Evolutionary conservation across 2,113 vertebrate genomes (phyloP), one percentile per base, ranked within the genome.

Genomic region (Globicephala melas): DNA sequence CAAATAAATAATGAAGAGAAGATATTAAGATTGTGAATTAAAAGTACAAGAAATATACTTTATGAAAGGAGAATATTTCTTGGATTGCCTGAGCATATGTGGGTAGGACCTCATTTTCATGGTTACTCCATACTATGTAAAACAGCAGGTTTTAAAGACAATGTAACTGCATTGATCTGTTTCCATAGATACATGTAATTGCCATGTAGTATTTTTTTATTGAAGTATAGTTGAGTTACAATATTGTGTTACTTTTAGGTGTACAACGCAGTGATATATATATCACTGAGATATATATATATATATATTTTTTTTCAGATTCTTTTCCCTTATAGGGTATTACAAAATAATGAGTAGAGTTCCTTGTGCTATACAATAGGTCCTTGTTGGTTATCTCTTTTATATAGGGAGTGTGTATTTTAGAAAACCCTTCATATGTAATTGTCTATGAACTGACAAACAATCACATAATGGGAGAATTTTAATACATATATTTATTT

Each of bases 21-120:
- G 33, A 65, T 33, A 79, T 79, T 83, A 73, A 87, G 36, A 68
- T n/a, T 92, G 26, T 84, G 23, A 96, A 77, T 93, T 95, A 70
- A 85, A 25, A 73, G 3, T 58, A 74, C 81, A 8, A 62, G 44
- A 74, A 93, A 31, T 68, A 53, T 23, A 33, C 2, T 91, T 89
- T 73, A 31, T 71, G 7, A 93, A 89, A 88, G 62, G 26, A 62
- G 38, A 71, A 26, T 53, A 8, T 91, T 76, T 44, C 25, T 95
- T 38, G 11, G 62, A 82, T 92, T 89, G 2, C n/a, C 50, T 86
- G 38, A 47, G 38, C 6, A 81, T 3, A 23, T 67, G 14, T 89
- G 13, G 11, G 23, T 82, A 65, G 47, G 38, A 92, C 23, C 5
- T 85, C 8, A 94, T 53, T 94, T 79, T 81, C 18, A 50, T 85